phyloP scores from a whole-genome alignment of 2,797 vertebrate genomes.

The Melopsittacus undulatus region DNA sequence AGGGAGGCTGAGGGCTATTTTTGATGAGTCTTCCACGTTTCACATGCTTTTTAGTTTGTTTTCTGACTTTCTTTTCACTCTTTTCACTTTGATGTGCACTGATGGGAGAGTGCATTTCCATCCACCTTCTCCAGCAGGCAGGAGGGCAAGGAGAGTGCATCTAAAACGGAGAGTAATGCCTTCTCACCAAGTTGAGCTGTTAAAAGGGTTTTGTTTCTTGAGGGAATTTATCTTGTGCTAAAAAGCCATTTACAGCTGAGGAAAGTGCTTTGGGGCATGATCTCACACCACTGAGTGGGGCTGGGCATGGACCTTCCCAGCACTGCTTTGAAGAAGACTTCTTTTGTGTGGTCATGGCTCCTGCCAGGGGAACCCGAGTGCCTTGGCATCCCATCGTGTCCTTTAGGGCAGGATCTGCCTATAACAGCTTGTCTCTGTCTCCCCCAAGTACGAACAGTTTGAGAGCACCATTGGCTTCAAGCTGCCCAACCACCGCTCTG shows the following conservation, averaged over 20 bases:
- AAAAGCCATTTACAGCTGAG: not conserved
- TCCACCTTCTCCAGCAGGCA: not conserved
- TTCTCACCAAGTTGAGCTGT: not conserved
- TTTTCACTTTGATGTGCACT: not conserved
- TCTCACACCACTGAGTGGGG: not conserved
- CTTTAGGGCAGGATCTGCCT: not conserved
- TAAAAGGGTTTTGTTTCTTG: not conserved
- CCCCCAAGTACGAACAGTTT: slow-evolving; percentile 80
- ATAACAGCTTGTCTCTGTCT: not conserved
- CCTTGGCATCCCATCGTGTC: not conserved
- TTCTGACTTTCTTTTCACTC: not conserved
- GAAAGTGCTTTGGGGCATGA: not conserved
- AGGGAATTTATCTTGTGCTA: not conserved
- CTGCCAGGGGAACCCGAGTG: not conserved
- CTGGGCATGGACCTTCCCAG: not conserved
- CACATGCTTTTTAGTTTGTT: not conserved
- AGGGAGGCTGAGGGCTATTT: not conserved
- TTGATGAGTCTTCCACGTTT: not conserved
- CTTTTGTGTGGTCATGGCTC: not conserved
- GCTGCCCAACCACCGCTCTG: slow-evolving; percentile 95
- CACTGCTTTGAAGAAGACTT: not conserved
- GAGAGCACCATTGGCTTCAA: slow-evolving; percentile 99
- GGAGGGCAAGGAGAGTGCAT: not conserved
- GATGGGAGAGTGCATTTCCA: not conserved
- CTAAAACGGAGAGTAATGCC: not conserved